Conservation (phyloP, 2,797 vertebrate species). For the Loris lydekkerianus region DNA sequence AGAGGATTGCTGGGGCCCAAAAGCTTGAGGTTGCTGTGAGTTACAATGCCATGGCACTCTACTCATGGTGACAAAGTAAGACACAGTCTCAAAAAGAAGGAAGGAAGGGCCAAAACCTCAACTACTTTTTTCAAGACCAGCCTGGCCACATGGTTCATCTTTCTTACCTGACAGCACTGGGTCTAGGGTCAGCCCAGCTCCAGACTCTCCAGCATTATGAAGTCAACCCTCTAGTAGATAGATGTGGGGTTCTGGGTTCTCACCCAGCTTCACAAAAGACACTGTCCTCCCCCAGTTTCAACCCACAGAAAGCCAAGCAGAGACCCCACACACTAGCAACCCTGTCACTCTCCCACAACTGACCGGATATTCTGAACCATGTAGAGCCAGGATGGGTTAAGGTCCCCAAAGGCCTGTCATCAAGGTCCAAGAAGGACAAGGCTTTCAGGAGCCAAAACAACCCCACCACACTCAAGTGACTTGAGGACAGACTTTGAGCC, state of each 20-base stretch:
- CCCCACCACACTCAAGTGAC: background rate
- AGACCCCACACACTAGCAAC: background rate
- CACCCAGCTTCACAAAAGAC: background rate
- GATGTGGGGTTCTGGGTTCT: background rate
- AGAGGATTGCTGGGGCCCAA: no score
- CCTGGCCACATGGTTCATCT: background rate
- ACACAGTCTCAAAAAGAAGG: no score
- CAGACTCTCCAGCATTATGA: background rate
- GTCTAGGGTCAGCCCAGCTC: slow-evolving; percentile 7
- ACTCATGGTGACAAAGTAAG: no score
- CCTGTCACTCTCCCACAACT: background rate
- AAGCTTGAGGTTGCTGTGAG: no score
- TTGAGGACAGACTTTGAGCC: background rate
- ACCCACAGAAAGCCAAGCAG: background rate
- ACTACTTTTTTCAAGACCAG: background rate
- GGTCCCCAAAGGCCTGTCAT: background rate
- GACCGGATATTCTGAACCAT: slow-evolving; percentile 27
- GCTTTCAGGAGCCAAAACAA: background rate
- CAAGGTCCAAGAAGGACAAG: background rate
- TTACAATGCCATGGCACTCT: no score
- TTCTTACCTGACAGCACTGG: background rate
- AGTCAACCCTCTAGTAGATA: background rate
- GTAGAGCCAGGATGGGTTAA: background rate
- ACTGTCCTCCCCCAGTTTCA: background rate
- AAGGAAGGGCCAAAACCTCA: background rate